These are phyloP conservation scores for Anthonomus grandis DNA, from an alignment of 1,140 invertebrate species.

Conservation along the genomic window DNA sequence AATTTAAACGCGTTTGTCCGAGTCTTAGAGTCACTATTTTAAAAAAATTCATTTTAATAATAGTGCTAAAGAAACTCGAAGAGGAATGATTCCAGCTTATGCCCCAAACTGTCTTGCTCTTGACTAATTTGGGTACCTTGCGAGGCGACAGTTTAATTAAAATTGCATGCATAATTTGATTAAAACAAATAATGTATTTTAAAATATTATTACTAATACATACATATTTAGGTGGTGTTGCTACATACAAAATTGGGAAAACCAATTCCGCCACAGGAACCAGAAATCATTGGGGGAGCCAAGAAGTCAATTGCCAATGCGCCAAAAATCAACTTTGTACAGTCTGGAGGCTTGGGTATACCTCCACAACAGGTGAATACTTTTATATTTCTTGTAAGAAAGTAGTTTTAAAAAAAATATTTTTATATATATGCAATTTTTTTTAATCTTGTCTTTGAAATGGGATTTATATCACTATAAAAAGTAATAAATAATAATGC, in stretches of 20 bases:
- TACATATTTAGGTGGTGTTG: constrained; percentile 78
- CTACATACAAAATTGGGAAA: constrained; percentile 96
- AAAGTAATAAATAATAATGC: too few species aligned
- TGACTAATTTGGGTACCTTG: constrained; percentile 38
- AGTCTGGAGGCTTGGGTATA: constrained; percentile 69
- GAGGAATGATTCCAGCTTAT: constrained; percentile 48
- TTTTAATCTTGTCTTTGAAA: too few species aligned
- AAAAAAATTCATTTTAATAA: constrained; percentile 28
- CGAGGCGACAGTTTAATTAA: constrained; percentile 48
- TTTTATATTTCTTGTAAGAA: too few species aligned
- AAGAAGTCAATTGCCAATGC: constrained; percentile 61
- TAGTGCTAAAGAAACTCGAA: constrained; percentile 48
- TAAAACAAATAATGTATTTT: too few species aligned
- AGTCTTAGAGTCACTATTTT: constrained; percentile 46
- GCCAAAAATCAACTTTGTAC: constrained; percentile 89
- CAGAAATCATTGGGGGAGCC: constrained; percentile 69
- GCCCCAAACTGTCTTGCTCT: constrained; percentile 37
- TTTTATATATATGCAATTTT: too few species aligned
- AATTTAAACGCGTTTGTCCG: too few species aligned
- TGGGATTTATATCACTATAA: too few species aligned
- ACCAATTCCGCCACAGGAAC: constrained; percentile 92
- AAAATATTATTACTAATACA: too few species aligned
- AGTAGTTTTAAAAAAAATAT: too few species aligned
- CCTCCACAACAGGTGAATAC: constrained; percentile 38
- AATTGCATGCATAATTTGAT: too few species aligned